Evolutionary conservation across 2,888 invertebrate species (phyloP), one percentile per base, ranked within the genome.

Genomic region (Leucania comma): DNA sequence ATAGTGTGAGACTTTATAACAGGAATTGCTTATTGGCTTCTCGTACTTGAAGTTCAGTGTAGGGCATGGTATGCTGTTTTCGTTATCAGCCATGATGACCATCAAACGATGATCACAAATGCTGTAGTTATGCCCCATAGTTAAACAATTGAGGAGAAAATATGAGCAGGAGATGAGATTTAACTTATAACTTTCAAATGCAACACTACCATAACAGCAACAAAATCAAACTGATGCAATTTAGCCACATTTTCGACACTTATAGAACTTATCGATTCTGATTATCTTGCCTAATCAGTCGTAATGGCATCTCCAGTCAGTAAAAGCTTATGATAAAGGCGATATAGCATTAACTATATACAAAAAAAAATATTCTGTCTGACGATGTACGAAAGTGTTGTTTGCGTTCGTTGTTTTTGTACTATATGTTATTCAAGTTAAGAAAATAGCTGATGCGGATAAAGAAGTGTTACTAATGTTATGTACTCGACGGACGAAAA

Each of bases 261-360:
- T 58, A 26, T 32, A 35, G 3, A 32, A 32, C 24, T 46, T 58
- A 72, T 67, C 53, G 29, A 67, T 46, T 32, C 10, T 38, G 26
- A 35, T 46, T 29, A 26, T 1, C 8, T 58, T 75, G 26, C 26
- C 51, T 75, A 35, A 72, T 72, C 72, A 35, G 51, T 5, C 3
- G 14, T 58, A 58, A 66, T 57, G 22, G 50, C 3, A 22, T 53
- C 20, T 9, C 10, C 22, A 20, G 22, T 38, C 6, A 67, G 24
- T 53, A 32, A 42, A 68, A 32, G 68, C 22, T 22, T 42, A 24
- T 51, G 32, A 58, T 24, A 53, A 53, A 24, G 22, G 17, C 17
- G 26, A 26, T 53, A 53, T 20, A 17, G 38, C 22, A 56, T 14
- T 12, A 2, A 56, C 12, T 56, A 32, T n/a, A 10, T 0, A 12